A percentile compares a stretch with the other conserved stretches of the same genome.
These are phyloP conservation scores for Phyllostomus hastatus DNA, from an alignment of 2,113 vertebrate species.

Conservation along the genomic window DNA sequence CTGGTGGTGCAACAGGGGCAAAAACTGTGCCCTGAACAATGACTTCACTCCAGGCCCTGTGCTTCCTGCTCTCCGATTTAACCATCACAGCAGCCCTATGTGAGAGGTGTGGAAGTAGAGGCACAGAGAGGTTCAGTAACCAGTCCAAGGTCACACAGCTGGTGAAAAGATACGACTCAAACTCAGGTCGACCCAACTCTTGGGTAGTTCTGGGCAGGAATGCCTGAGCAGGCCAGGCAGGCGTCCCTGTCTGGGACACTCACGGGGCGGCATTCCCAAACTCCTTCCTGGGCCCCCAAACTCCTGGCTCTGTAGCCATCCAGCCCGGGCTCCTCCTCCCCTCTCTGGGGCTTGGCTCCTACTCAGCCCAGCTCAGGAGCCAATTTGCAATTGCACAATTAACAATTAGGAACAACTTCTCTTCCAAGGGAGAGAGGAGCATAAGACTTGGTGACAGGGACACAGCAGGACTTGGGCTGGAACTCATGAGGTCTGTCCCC, in stretches of 20 bases:
- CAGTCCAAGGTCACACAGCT: background rate
- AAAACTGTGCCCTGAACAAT: background rate
- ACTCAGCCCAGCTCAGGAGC: background rate
- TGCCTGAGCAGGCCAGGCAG: background rate
- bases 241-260: background rate
- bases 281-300: background rate
- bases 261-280: background rate
- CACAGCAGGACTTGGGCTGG: background rate
- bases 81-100: background rate
- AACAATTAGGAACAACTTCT: slow-evolving; percentile 26
- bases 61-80: background rate
- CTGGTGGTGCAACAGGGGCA: background rate
- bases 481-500: background rate
- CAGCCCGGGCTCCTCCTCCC: background rate
- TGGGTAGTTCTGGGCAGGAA: background rate
- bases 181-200: background rate
- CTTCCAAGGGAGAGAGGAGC: background rate
- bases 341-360: slow-evolving; percentile 17
- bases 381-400: slow-evolving; percentile 55
- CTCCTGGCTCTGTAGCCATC: background rate
- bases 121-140: background rate
- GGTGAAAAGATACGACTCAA: background rate
- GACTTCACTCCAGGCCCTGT: background rate
- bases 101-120: background rate
- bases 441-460: background rate